phyloP scores from a whole-genome alignment of 1,140 invertebrate species.

The Hetaerina americana region DNA sequence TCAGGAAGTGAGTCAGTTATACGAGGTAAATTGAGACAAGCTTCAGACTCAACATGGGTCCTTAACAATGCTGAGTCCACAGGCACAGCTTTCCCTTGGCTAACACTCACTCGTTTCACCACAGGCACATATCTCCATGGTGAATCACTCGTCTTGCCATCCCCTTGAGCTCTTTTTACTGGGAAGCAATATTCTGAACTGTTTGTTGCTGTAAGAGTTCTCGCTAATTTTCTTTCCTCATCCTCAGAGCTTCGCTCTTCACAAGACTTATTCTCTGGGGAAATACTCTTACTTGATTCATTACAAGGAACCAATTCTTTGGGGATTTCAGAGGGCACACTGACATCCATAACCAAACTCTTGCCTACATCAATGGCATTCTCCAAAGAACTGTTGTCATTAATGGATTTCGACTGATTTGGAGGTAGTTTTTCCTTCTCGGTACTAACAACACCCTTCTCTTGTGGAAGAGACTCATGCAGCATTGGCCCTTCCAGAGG shows the following conservation, averaged over 20 bases:
- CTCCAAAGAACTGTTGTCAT: background rate
- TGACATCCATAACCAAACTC: background rate
- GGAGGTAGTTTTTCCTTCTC: background rate
- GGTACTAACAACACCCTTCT: background rate
- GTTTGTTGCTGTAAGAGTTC: background rate
- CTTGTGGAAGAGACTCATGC: background rate
- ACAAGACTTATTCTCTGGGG: background rate
- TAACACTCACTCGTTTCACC: slow-evolving; percentile 1
- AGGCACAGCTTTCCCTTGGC: slow-evolving; percentile 1
- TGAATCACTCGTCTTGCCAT: slow-evolving; percentile 24
- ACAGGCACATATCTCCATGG: slow-evolving; percentile 31
- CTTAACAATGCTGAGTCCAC: background rate
- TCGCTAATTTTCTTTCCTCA: background rate
- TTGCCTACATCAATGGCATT: background rate
- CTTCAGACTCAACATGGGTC: background rate
- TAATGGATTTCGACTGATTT: background rate
- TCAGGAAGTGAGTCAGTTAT: background rate
- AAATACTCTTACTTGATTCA: background rate
- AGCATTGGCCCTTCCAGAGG: background rate
- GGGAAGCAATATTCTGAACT: background rate
- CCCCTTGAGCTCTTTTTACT: background rate
- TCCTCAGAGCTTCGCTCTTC: background rate
- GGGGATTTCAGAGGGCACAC: background rate
- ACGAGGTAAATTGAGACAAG: background rate
- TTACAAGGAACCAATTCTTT: background rate